Conservation (phyloP, 1,140 invertebrate species). For the Aleiodes sp. region DNA sequence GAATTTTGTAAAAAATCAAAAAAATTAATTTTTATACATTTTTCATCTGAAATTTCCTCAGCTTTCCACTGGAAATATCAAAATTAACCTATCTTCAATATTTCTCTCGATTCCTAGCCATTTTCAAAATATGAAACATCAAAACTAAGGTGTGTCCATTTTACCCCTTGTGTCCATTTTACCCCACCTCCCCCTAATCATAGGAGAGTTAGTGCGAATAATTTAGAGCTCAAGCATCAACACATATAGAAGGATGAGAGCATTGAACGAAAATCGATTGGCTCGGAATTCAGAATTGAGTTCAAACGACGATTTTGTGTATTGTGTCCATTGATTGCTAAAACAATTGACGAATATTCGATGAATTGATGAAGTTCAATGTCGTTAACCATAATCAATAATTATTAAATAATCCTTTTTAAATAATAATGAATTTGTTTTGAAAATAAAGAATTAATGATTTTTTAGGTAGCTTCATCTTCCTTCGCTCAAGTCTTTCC, state of each 20-base stretch:
- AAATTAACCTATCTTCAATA: too few relatives aligned
- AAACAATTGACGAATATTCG: background rate
- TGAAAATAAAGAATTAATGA: background rate
- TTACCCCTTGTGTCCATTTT: background rate
- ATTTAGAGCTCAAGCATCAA: constrained; percentile 2
- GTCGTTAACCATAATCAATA: too few relatives aligned
- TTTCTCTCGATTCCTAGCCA: too few relatives aligned
- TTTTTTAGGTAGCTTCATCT: constrained; percentile 6
- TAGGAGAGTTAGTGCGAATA: background rate
- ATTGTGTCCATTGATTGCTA: background rate
- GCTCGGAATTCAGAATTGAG: background rate
- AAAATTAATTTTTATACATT: too few relatives aligned
- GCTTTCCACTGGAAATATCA: too few relatives aligned
- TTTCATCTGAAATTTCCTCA: too few relatives aligned
- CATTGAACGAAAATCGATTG: background rate
- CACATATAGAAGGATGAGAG: background rate
- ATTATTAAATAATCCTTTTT: background rate
- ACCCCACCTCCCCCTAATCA: background rate
- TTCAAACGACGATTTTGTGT: background rate
- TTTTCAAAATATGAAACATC: too few relatives aligned
- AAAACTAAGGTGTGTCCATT: too few relatives aligned
- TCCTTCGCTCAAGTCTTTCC: constrained; percentile 35
- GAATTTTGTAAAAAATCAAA: too few relatives aligned
- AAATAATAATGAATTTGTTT: background rate
- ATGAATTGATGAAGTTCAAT: background rate